These are phyloP conservation scores for Rhipidura dahli DNA, from an alignment of 2,113 vertebrate species.

Conservation along the genomic window DNA sequence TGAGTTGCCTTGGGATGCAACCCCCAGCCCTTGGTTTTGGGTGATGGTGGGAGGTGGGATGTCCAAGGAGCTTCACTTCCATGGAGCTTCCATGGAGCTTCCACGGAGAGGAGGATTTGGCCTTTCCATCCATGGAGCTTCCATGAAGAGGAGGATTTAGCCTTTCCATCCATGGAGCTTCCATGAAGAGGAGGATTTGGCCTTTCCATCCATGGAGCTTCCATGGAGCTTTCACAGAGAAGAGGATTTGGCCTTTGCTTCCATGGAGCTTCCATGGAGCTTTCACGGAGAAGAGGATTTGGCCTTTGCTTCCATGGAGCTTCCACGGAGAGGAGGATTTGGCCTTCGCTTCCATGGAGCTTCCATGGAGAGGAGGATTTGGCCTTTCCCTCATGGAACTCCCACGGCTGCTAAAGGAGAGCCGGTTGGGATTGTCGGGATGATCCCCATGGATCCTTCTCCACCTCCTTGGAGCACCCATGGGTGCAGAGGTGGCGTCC, in stretches of 20 bases:
- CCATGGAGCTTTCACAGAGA: neutral
- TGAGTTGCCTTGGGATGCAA: too few relatives aligned
- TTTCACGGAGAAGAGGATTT: neutral
- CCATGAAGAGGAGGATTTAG: neutral
- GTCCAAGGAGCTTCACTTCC: neutral
- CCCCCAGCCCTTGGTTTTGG: neutral
- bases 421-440: neutral
- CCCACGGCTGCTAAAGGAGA: neutral
- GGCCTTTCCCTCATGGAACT: neutral
- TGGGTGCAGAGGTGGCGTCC: rapidly evolving
- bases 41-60: neutral
- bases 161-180: neutral
- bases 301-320: rapidly evolving
- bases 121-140: neutral
- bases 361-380: neutral
- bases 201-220: neutral
- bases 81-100: neutral
- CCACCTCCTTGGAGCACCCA: rapidly evolving
- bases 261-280: neutral
- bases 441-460: neutral
- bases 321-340: neutral
- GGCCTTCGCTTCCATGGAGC: neutral
- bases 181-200: neutral
- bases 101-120: neutral
- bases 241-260: neutral